Conservation (phyloP, 2,888 invertebrate species). For the Brenthis hecate region DNA sequence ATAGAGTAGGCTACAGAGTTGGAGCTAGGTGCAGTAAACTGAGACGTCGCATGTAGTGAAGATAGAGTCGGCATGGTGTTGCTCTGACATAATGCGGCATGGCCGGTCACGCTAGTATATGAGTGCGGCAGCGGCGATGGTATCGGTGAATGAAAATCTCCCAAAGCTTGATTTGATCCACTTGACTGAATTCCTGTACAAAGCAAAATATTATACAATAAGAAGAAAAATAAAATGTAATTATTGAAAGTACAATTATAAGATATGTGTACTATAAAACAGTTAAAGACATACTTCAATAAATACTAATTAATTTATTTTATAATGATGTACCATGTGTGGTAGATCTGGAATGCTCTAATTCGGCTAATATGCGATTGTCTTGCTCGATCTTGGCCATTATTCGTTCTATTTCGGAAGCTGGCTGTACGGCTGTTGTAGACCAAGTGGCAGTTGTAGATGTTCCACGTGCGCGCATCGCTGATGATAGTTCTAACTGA, state of each 20-base stretch:
- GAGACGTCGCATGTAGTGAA: conserved; percentile 73
- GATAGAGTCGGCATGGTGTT: conserved; percentile 85
- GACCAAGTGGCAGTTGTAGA: conserved; percentile 67
- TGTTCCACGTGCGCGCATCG: conserved; percentile 79
- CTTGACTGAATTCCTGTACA: conserved; percentile 84
- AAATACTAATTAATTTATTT: neutral
- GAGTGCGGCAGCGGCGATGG: conserved; percentile 82
- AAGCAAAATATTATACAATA: conserved; percentile 22
- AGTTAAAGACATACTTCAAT: too few relatives aligned
- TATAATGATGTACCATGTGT: conserved; percentile 78
- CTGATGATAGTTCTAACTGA: conserved; percentile 91
- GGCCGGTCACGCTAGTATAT: conserved; percentile 73
- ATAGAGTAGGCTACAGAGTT: conserved; percentile 78
- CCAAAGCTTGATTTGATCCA: conserved; percentile 86
- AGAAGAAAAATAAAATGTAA: neutral
- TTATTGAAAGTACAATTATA: too few relatives aligned
- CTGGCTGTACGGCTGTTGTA: conserved; percentile 72
- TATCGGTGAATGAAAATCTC: conserved; percentile 85
- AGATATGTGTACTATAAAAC: too few relatives aligned
- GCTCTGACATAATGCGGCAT: conserved; percentile 82
- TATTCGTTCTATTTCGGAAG: conserved; percentile 94
- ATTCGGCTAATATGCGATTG: conserved; percentile 93
- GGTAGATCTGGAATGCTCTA: conserved; percentile 91
- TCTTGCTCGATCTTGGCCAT: conserved; percentile 97
- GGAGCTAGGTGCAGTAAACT: conserved; percentile 74